Percentiles rank a stretch among this genome's conserved stretches.
Evolutionary conservation across 1,140 invertebrate species (phyloP).

Genomic region (Pararge aegeria): DNA sequence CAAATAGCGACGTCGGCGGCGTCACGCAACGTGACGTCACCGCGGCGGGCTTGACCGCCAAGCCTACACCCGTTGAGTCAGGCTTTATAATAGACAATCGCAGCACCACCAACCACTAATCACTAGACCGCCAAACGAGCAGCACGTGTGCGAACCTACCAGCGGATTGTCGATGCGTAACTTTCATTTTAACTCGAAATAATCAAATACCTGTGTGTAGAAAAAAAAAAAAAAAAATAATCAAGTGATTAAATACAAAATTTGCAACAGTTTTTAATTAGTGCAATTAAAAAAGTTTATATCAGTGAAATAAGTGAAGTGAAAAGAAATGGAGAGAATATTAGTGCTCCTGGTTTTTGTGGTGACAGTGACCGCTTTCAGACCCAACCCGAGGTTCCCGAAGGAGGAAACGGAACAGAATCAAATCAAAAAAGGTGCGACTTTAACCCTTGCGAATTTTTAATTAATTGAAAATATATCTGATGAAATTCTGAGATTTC

Average conservation of each 20-base stretch:
- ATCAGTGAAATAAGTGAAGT: conserved; percentile 34
- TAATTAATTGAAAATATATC: not conserved
- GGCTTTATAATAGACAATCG: conserved; percentile 65
- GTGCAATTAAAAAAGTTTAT: conserved; percentile 23
- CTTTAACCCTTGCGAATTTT: not conserved
- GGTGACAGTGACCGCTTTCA: conserved; percentile 44
- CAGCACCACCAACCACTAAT: conserved; percentile 45
- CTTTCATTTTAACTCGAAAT: too few relatives aligned
- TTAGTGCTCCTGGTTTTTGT: conserved; percentile 49
- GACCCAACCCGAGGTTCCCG: conserved; percentile 57
- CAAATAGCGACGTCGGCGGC: conserved; percentile 36
- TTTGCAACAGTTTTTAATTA: not conserved
- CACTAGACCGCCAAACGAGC: conserved; percentile 47
- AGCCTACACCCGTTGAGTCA: conserved; percentile 50
- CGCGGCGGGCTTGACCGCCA: conserved; percentile 33
- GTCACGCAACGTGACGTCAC: conserved; percentile 39
- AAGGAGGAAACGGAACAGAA: conserved; percentile 53
- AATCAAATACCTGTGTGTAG: too few relatives aligned
- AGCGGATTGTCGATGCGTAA: not conserved
- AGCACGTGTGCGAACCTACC: conserved; percentile 41
- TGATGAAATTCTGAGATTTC: too few relatives aligned
- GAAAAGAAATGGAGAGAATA: conserved; percentile 49
- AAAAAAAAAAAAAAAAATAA: not conserved
- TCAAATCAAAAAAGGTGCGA: conserved; percentile 47
- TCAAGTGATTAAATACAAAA: conserved; percentile 9